A percentile compares a stretch with the other conserved stretches of the same genome.
phyloP scores from a whole-genome alignment of 2,888 invertebrate genomes.

The Octodonta nipae region DNA sequence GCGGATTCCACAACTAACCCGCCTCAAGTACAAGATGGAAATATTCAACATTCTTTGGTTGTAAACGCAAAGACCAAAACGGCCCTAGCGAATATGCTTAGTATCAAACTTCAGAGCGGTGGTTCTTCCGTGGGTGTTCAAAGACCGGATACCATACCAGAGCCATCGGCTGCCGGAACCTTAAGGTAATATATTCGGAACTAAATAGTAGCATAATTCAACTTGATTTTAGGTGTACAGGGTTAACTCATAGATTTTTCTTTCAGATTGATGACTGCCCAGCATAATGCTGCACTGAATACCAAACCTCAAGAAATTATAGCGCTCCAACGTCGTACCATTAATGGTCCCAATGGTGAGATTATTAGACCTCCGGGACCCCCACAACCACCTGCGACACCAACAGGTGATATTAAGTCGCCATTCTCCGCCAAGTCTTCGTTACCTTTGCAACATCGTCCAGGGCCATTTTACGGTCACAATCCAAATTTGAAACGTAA shows the following conservation, averaged over 20 bases:
- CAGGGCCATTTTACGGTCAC: slow-evolving; percentile 76
- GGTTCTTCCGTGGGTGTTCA: slow-evolving; percentile 41
- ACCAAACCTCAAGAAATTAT: slow-evolving; percentile 41
- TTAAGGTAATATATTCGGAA: slow-evolving; percentile 39
- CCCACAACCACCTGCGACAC: slow-evolving; percentile 29
- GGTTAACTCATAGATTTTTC: too few species aligned
- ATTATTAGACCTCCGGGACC: slow-evolving; percentile 37
- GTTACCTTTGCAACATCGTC: slow-evolving; percentile 40
- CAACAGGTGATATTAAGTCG: slow-evolving; percentile 34
- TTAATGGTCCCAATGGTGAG: slow-evolving; percentile 33
- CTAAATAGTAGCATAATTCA: too few species aligned
- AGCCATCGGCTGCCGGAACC: slow-evolving; percentile 53
- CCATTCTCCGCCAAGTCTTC: slow-evolving; percentile 30
- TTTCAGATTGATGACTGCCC: slow-evolving; percentile 66
- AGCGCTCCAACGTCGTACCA: slow-evolving; percentile 39
- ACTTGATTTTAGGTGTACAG: too few species aligned
- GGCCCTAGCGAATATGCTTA: slow-evolving; percentile 87
- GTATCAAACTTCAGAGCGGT: slow-evolving; percentile 55
- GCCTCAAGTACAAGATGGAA: slow-evolving; percentile 12
- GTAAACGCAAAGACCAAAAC: slow-evolving; percentile 88
- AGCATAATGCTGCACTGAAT: slow-evolving; percentile 53
- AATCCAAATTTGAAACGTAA: slow-evolving; percentile 70
- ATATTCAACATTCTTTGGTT: slow-evolving; percentile 12
- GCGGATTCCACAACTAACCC: slow-evolving; percentile 22
- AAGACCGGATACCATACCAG: slow-evolving; percentile 25